phyloP scores from a whole-genome alignment of 2,113 vertebrate species.

The Mobula birostris region DNA sequence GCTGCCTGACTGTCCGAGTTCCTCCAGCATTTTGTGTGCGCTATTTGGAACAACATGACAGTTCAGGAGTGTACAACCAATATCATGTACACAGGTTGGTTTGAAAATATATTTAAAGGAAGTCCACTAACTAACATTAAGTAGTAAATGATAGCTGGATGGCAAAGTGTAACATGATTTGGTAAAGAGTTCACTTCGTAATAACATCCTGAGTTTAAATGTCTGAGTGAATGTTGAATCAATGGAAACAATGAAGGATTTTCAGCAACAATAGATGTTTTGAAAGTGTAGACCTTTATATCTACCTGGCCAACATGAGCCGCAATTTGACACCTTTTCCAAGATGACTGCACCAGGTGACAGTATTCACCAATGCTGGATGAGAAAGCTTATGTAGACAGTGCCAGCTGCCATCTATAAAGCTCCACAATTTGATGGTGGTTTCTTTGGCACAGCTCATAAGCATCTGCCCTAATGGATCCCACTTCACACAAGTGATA shows the following conservation, averaged over 20 bases:
- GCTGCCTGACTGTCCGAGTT: too few relatives aligned
- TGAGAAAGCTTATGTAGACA: conserved; percentile 72
- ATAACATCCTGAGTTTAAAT: neutral
- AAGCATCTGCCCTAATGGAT: conserved; percentile 74
- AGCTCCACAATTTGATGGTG: conserved; percentile 80
- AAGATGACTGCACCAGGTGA: conserved; percentile 75
- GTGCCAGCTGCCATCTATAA: conserved; percentile 63
- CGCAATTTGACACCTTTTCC: conserved; percentile 69
- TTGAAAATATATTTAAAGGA: neutral
- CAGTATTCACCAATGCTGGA: conserved; percentile 71
- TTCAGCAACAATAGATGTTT: conserved; percentile 29
- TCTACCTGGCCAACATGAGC: conserved; percentile 80
- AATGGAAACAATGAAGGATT: neutral
- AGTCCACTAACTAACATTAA: too few relatives aligned
- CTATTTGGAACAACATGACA: too few relatives aligned
- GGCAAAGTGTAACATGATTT: too few relatives aligned
- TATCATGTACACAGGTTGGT: too few relatives aligned
- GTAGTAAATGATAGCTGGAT: neutral
- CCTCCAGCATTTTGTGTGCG: too few relatives aligned
- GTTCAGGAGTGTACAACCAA: neutral
- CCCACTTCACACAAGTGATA: conserved; percentile 81
- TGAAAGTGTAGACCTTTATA: conserved; percentile 39
- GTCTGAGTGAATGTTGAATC: conserved; percentile 30
- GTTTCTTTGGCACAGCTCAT: conserved; percentile 94
- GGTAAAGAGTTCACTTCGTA: neutral